These are phyloP conservation scores for Hyla sarda DNA, from an alignment of 2,113 vertebrate genomes.

Conservation along the genomic window DNA sequence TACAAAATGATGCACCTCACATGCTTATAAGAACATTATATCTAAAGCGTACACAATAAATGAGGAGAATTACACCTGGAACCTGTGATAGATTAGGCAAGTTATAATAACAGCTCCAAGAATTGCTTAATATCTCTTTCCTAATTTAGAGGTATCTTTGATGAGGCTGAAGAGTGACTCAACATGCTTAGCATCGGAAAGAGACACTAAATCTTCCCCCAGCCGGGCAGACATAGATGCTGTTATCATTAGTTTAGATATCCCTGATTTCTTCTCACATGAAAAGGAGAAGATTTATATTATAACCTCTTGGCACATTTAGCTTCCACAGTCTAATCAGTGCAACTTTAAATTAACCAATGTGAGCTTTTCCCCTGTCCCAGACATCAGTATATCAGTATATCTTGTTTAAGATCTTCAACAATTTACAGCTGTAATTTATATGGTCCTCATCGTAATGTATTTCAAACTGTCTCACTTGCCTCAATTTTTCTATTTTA, in stretches of 20 bases:
- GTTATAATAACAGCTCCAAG: slow-evolving; percentile 63
- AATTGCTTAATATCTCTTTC: slow-evolving; percentile 67
- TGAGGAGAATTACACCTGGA: slow-evolving; percentile 60
- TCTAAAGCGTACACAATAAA: slow-evolving; percentile 40
- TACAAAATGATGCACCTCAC: slow-evolving; percentile 19
- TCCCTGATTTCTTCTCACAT: slow-evolving; percentile 61
- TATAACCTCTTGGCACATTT: slow-evolving; percentile 65
- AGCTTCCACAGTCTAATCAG: slow-evolving; percentile 66
- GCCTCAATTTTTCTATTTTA: slow-evolving; percentile 52
- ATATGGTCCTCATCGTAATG: slow-evolving; percentile 66
- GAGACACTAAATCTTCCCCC: slow-evolving; percentile 60
- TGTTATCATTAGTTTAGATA: slow-evolving; percentile 65
- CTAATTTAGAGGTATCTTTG: slow-evolving; percentile 67
- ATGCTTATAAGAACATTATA: neutral
- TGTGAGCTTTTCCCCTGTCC: slow-evolving; percentile 68
- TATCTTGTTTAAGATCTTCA: slow-evolving; percentile 71
- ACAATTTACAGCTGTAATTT: slow-evolving; percentile 65
- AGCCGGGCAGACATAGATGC: slow-evolving; percentile 59
- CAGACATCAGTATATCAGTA: slow-evolving; percentile 68
- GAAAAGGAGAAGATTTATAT: slow-evolving; percentile 66
- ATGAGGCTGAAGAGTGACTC: slow-evolving; percentile 56
- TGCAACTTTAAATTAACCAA: slow-evolving; percentile 70
- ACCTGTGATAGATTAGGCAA: slow-evolving; percentile 64
- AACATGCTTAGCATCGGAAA: slow-evolving; percentile 60
- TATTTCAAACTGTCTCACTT: slow-evolving; percentile 65